Evolutionary conservation across 2,113 vertebrate species (phyloP), one percentile per base, ranked within the genome.

Genomic region (Falco punctatus): DNA sequence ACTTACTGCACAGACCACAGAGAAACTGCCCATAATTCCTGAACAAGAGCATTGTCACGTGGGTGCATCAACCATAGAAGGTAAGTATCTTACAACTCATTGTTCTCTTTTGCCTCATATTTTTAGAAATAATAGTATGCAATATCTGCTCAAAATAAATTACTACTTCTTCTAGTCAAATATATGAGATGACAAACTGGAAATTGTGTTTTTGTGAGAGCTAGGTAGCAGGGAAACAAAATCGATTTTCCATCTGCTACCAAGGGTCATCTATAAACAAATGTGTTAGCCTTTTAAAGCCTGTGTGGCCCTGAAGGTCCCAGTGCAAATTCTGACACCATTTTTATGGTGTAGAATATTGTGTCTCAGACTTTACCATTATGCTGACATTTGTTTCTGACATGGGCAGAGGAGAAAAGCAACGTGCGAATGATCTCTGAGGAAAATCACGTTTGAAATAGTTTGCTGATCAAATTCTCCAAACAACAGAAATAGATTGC

Each of bases 1-100:
- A 26, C 12, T 61, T 86, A 40, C 64, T 62, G 59, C 49, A 71
- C 66, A 49, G 59, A 44, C 54, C 72, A 64, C 46, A 78, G 49
- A 86, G 18, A 38, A 9, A 67, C 87, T 98, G 59, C 82, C 96
- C 2, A 11, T 96, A 89, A 97, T 98, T 84, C 96, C 94, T 49
- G 98, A 98, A 67, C 61, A 97, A 15, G 94, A 98, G 44, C 69
- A 71, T 5, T 51, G 48, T 74, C 49, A 9, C 1, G 4, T 58
- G 17, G 64, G 79, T 95, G n/a, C 92, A 96, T 91, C 83, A 74
- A 6, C 38, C 40, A 28, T 65, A 86, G 49, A 66, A 73, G 59
- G 93, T 94, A 86, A 42, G 79, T 40, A 72, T 21, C 26, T 81
- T 78, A 48, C 52, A 62, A n/a, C 12, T n/a, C 32, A 38, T 74